Evolutionary conservation across 2,113 vertebrate species (phyloP).

Genomic region (Anhinga anhinga): DNA sequence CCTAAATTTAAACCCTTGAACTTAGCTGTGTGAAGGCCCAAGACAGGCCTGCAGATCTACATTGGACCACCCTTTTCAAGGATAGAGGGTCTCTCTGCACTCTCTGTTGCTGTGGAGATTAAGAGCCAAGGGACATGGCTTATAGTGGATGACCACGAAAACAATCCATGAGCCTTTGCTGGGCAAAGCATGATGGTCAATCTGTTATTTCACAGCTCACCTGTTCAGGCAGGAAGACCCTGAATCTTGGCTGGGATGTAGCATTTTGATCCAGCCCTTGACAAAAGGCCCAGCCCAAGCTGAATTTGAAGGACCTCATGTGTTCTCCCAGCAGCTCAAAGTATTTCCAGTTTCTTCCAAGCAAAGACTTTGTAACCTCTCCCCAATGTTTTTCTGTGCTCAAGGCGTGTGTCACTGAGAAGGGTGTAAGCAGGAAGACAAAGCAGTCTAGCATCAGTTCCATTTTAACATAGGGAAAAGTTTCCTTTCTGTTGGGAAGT

Average conservation of each 20-base stretch:
- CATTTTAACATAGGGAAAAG: not conserved
- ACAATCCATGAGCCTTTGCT: not conserved
- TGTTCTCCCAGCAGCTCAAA: not conserved
- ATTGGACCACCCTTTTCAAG: not conserved
- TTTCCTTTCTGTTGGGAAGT: not conserved
- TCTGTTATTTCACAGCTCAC: not conserved
- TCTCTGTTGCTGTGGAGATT: not conserved
- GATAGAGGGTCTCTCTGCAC: not conserved
- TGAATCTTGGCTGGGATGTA: not conserved
- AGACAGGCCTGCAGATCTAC: not conserved
- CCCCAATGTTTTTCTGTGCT: not conserved
- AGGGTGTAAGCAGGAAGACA: not conserved
- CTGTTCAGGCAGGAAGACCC: not conserved
- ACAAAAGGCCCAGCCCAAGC: not conserved
- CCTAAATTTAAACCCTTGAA: not conserved
- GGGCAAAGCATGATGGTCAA: fast-evolving
- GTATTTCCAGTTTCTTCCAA: not conserved
- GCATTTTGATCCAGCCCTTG: not conserved
- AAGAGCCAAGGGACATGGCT: not conserved
- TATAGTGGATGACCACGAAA: not conserved
- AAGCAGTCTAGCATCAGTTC: not conserved
- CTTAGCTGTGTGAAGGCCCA: not conserved
- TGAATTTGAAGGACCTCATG: not conserved
- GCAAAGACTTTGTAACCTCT: not conserved
- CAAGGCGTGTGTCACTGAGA: not conserved